Conservation (phyloP, 2,113 vertebrate genomes). For the Paracanthobrama guichenoti region DNA sequence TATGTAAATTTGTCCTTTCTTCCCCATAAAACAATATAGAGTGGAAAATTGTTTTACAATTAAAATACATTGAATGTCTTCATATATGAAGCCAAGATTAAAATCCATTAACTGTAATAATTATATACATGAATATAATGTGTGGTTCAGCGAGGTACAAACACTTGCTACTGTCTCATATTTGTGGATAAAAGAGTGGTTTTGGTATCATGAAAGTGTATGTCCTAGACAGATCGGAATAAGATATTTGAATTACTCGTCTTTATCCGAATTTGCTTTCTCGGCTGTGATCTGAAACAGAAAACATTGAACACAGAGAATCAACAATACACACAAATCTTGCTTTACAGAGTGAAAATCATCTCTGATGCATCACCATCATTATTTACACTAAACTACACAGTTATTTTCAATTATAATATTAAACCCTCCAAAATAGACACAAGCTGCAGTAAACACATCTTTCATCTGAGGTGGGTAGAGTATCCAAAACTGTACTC, state of each 20-base stretch:
- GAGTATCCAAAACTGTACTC: too few relatives aligned
- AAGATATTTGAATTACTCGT: conserved; percentile 65
- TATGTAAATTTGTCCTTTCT: neutral
- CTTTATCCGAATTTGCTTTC: conserved; percentile 67
- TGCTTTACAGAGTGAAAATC: neutral
- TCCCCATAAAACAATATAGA: conserved; percentile 4
- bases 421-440: neutral
- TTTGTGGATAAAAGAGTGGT: conserved; percentile 37
- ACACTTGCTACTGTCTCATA: neutral
- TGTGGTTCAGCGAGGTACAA: neutral
- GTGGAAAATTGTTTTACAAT: neutral
- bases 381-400: neutral
- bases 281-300: conserved; percentile 50
- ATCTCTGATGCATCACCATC: too few relatives aligned
- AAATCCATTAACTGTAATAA: neutral
- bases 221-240: conserved; percentile 48
- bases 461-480: too few relatives aligned
- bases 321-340: neutral
- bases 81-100: neutral
- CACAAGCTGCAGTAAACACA: conserved; percentile 33
- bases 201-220: neutral
- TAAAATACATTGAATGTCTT: neutral
- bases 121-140: conserved; percentile 7
- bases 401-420: neutral
- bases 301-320: conserved; percentile 1